Evolutionary conservation across 2,797 vertebrate species (phyloP).

Genomic region (Sus cebifrons): DNA sequence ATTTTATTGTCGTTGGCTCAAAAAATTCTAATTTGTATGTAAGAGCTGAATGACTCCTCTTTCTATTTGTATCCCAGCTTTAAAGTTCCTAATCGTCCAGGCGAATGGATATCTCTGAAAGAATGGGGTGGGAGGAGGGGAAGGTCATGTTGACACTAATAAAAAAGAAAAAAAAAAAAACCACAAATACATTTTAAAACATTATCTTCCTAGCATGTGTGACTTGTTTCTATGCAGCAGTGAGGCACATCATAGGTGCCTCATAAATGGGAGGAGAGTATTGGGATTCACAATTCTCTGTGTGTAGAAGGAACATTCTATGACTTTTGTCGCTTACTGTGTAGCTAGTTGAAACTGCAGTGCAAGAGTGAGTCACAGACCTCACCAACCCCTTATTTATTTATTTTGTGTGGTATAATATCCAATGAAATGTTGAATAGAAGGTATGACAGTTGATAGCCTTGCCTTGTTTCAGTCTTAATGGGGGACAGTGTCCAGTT

Average conservation of each 20-base stretch:
- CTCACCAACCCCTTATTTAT: neutral
- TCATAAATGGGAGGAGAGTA: neutral
- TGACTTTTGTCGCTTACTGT: neutral
- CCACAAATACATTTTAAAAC: neutral
- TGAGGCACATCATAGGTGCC: neutral
- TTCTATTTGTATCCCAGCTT: neutral
- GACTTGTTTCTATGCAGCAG: neutral
- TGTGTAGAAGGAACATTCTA: neutral
- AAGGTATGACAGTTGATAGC: neutral
- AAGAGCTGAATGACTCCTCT: neutral
- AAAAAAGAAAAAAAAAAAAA: neutral
- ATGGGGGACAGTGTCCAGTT: neutral
- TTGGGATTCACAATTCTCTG: neutral
- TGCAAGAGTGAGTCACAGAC: neutral
- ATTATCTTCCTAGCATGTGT: neutral
- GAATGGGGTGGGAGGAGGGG: neutral
- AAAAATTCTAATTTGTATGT: conserved; percentile 60
- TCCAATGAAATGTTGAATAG: neutral
- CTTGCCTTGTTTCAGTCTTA: neutral
- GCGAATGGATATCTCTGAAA: neutral
- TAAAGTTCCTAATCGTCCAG: neutral
- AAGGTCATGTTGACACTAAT: neutral
- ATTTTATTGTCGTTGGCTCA: conserved; percentile 13
- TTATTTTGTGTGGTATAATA: neutral
- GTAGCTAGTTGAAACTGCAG: neutral